Conservation (phyloP, 2,888 invertebrate genomes). For the Caenorhabditis panamensis region DNA sequence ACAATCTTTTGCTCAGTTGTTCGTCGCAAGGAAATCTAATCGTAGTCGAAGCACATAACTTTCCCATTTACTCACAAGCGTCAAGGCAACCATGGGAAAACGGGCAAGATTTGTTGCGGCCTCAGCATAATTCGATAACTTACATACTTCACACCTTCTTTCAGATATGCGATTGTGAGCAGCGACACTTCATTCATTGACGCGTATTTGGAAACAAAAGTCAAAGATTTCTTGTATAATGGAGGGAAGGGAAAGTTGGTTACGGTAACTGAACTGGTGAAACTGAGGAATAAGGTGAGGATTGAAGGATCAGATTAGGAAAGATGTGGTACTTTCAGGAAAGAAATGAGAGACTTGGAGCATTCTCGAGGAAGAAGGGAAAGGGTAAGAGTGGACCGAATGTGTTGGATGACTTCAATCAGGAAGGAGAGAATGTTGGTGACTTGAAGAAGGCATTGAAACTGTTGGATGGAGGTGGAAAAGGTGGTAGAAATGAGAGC, state of each 20-base stretch:
- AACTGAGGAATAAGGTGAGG: slow-evolving; percentile 87
- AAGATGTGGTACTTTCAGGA: slow-evolving; percentile 85
- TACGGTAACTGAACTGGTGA: slow-evolving; percentile 90
- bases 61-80: too few relatives aligned
- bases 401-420: slow-evolving; percentile 74
- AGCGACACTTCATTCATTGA: slow-evolving; percentile 76
- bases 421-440: slow-evolving; percentile 70
- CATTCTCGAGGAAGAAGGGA: slow-evolving; percentile 73
- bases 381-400: slow-evolving; percentile 76
- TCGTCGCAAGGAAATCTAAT: too few relatives aligned
- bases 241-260: slow-evolving; percentile 92
- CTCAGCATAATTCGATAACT: too few relatives aligned
- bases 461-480: slow-evolving; percentile 77
- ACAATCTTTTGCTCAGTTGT: too few relatives aligned
- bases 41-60: too few relatives aligned
- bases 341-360: slow-evolving; percentile 82
- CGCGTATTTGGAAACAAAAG: slow-evolving; percentile 81
- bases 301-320: too few relatives aligned
- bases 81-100: too few relatives aligned
- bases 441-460: slow-evolving; percentile 80
- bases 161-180: slow-evolving; percentile 77
- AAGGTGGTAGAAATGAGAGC: slow-evolving; percentile 81
- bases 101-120: too few relatives aligned
- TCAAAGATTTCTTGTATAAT: slow-evolving; percentile 93
- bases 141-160: too few relatives aligned